phyloP scores from a whole-genome alignment of 2,113 vertebrate species.

The Arothron firmamentum region DNA sequence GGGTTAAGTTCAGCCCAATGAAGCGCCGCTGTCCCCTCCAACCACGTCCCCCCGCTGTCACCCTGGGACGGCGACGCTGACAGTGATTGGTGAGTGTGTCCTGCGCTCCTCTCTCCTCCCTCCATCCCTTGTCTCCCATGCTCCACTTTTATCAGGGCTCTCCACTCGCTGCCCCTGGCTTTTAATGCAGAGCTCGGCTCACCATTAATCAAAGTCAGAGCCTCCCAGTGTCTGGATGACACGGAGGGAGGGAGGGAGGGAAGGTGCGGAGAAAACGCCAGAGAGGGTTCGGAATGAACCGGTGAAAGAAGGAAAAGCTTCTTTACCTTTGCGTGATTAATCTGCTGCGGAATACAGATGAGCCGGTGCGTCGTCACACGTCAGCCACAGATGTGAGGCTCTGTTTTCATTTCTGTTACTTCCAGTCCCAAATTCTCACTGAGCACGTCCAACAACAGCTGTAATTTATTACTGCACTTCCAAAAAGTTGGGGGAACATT shows the following conservation, averaged over 20 bases:
- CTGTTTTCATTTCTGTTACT: slow-evolving; percentile 15
- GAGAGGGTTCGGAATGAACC: slow-evolving; percentile 19
- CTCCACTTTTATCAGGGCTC: slow-evolving; percentile 67
- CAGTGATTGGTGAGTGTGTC: slow-evolving; percentile 72
- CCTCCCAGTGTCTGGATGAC: slow-evolving; percentile 56
- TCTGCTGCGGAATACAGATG: slow-evolving; percentile 45
- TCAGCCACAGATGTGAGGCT: slow-evolving; percentile 23
- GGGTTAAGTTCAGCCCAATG: slow-evolving; percentile 63
- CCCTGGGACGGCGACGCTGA: slow-evolving; percentile 63
- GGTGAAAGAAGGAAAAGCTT: slow-evolving; percentile 42
- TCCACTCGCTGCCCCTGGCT: slow-evolving; percentile 67
- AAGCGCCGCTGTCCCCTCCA: slow-evolving; percentile 57
- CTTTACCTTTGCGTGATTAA: slow-evolving; percentile 34
- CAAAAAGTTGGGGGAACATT: background rate
- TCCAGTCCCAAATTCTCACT: slow-evolving; percentile 12
- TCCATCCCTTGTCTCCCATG: slow-evolving; percentile 51
- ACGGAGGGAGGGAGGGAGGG: slow-evolving; percentile 31
- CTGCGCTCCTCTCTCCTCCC: slow-evolving; percentile 51
- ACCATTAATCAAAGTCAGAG: slow-evolving; percentile 76
- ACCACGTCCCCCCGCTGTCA: slow-evolving; percentile 50
- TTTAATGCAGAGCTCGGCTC: slow-evolving; percentile 70
- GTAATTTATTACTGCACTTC: background rate
- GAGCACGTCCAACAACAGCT: background rate
- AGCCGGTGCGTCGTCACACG: slow-evolving; percentile 16
- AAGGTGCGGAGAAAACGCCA: slow-evolving; percentile 13